Percentiles rank a stretch among this genome's conserved stretches.
phyloP scores from a whole-genome alignment of 2,888 invertebrate species.

The Erpobdella octoculata region DNA sequence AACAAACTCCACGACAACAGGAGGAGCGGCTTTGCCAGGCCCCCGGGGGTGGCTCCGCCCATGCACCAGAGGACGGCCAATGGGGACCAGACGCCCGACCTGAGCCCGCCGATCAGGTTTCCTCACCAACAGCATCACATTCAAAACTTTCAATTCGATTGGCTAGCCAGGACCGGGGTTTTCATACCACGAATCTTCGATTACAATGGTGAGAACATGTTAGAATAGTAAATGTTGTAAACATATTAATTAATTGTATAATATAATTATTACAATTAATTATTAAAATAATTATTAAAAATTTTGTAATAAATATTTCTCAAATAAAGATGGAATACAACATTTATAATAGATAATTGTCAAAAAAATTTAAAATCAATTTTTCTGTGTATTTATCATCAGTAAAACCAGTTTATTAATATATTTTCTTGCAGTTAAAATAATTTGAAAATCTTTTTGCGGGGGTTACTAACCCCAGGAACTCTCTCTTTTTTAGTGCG shows the following conservation, averaged over 20 bases:
- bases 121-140: constrained; percentile 19
- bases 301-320: not conserved
- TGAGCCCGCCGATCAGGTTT: not conserved
- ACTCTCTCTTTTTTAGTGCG: too few species aligned
- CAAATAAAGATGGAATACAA: not conserved
- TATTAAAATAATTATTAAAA: not conserved
- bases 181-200: constrained; percentile 66
- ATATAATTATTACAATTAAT: not conserved
- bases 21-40: not conserved
- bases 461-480: too few species aligned
- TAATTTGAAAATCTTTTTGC: too few species aligned
- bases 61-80: not conserved
- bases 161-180: constrained; percentile 84
- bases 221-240: not conserved
- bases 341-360: not conserved
- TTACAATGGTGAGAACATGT: constrained; percentile 42
- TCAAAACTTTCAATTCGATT: constrained; percentile 63
- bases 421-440: too few species aligned
- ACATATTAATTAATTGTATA: not conserved
- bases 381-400: not conserved
- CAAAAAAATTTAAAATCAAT: not conserved
- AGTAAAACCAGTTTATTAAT: too few species aligned
- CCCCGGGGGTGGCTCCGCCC: not conserved
- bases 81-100: not conserved
- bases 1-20: constrained; percentile 8